Percentiles rank a stretch among this genome's conserved stretches.
These are phyloP conservation scores for Osedax frankpressi DNA, from an alignment of 2,888 invertebrate genomes.

Conservation along the genomic window DNA sequence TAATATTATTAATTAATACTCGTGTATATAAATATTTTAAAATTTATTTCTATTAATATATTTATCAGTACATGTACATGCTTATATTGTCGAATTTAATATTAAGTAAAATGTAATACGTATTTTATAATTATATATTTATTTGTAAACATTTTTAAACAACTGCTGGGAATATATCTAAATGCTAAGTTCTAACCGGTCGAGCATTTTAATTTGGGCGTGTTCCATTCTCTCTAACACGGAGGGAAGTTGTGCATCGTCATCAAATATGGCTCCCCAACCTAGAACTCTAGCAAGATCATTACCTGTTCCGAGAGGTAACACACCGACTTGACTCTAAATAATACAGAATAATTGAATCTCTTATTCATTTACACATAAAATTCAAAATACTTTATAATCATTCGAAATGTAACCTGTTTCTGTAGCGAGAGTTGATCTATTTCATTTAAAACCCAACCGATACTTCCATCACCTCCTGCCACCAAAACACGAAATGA, in stretches of 20 bases:
- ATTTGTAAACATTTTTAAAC: too few species aligned
- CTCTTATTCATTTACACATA: background rate
- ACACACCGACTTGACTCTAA: conserved; percentile 68
- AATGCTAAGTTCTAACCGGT: conserved; percentile 58
- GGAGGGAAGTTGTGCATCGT: conserved; percentile 79
- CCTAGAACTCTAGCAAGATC: conserved; percentile 84
- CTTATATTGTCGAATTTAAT: background rate
- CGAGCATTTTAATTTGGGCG: conserved; percentile 92
- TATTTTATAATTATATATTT: background rate
- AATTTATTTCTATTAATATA: too few species aligned
- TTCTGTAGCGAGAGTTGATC: conserved; percentile 73
- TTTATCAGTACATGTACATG: background rate
- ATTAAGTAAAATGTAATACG: too few species aligned
- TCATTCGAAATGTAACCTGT: conserved; percentile 51
- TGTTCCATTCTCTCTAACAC: conserved; percentile 84
- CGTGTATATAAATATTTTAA: too few species aligned
- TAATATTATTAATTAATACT: too few species aligned
- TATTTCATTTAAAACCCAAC: conserved; percentile 92
- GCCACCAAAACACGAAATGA: conserved; percentile 89
- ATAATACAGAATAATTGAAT: background rate
- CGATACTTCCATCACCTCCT: conserved; percentile 92
- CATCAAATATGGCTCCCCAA: conserved; percentile 91
- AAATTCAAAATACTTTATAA: background rate
- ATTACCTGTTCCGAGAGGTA: conserved; percentile 89
- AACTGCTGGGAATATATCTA: background rate